Evolutionary conservation across 2,113 vertebrate genomes (phyloP).

Genomic region (Neomonachus schauinslandi): DNA sequence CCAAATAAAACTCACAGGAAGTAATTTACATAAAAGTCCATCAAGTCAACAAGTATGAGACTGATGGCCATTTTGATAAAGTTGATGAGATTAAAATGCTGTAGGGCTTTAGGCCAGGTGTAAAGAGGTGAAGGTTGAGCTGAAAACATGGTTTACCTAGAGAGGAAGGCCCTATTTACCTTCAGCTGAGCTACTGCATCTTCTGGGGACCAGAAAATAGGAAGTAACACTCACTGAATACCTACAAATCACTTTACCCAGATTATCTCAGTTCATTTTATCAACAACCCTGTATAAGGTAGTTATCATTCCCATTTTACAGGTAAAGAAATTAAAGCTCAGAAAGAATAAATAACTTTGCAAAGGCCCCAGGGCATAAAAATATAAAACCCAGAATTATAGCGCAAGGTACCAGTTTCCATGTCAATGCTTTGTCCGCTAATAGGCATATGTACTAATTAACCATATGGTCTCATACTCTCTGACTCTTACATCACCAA

Average conservation of each 20-base stretch:
- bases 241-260: neutral
- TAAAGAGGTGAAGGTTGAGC: neutral
- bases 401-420: neutral
- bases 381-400: neutral
- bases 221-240: neutral
- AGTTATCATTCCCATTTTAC: conserved; percentile 39
- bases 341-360: conserved; percentile 40
- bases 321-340: neutral
- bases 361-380: neutral
- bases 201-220: neutral
- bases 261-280: conserved; percentile 41
- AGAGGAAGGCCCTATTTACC: neutral
- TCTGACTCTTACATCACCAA: conserved; percentile 1
- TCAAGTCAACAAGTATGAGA: neutral
- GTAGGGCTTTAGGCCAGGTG: neutral
- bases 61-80: conserved; percentile 34
- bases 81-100: conserved; percentile 7
- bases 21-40: neutral
- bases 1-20: neutral
- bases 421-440: conserved; percentile 19
- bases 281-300: neutral
- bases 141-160: neutral
- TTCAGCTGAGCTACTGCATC: neutral
- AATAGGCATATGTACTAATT: neutral
- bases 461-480: neutral